phyloP scores from a whole-genome alignment of 2,888 invertebrate genomes.

The Carcina quercana region DNA sequence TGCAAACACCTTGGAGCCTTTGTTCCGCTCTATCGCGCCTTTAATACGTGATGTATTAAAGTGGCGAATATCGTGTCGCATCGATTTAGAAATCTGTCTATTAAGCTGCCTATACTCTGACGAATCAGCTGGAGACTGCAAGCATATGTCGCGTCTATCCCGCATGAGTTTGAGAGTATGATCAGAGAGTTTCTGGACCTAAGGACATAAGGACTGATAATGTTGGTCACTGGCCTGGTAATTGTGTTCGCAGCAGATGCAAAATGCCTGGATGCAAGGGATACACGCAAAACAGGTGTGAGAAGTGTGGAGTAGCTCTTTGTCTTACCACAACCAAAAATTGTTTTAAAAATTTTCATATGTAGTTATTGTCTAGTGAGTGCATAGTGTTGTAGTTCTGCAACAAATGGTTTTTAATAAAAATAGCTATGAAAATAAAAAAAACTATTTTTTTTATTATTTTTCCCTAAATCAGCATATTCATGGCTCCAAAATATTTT shows the following conservation, averaged over 20 bases:
- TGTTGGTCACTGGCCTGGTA: conserved; percentile 10
- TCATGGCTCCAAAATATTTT: too few species aligned
- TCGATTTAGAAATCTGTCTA: too few species aligned
- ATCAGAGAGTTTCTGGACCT: conserved; percentile 9
- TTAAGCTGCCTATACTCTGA: conserved; percentile 7
- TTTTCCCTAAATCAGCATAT: too few species aligned
- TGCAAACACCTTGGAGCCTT: too few species aligned
- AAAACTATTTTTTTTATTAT: too few species aligned
- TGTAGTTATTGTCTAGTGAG: not conserved
- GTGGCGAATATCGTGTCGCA: too few species aligned
- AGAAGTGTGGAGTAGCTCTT: not conserved
- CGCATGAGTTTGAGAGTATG: too few species aligned
- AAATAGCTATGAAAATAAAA: too few species aligned
- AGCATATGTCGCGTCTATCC: too few species aligned
- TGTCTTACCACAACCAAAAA: not conserved
- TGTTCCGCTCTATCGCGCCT: too few species aligned
- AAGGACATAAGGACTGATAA: conserved; percentile 11
- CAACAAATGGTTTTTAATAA: not conserved
- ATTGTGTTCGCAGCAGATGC: conserved; percentile 10
- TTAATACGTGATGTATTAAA: too few species aligned
- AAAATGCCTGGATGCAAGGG: conserved; percentile 10
- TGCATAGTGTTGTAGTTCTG: not conserved
- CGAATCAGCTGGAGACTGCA: conserved; percentile 6
- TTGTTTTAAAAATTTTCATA: conserved; percentile 3
- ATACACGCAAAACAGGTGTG: not conserved